Evolutionary conservation across 2,797 vertebrate species (phyloP).

Genomic region (Borostomias antarcticus): DNA sequence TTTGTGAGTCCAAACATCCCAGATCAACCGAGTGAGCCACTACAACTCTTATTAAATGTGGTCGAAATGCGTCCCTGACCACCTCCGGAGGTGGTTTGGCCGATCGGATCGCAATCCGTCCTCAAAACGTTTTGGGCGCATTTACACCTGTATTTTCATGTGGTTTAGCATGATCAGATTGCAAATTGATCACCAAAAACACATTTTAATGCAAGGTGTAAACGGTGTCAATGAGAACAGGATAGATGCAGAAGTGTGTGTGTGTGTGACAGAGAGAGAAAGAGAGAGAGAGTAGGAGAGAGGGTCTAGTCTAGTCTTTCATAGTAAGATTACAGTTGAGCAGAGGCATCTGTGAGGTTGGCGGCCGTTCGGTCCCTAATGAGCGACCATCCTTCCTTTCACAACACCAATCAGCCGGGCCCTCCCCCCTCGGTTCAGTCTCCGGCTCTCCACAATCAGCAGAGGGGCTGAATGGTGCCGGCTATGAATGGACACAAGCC

Average conservation of each 20-base stretch:
- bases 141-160: too few species aligned
- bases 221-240: background rate
- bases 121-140: too few species aligned
- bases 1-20: too few species aligned
- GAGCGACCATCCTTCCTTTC: conserved; percentile 55
- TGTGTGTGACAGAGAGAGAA: background rate
- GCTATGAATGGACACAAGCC: conserved; percentile 54
- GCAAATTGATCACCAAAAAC: too few species aligned
- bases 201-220: too few species aligned
- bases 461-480: conserved; percentile 39
- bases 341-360: conserved; percentile 59
- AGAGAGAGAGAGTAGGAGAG: background rate
- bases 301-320: background rate
- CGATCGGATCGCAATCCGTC: too few species aligned
- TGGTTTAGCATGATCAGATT: too few species aligned
- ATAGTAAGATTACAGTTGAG: conserved; percentile 43
- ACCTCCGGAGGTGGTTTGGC: too few species aligned
- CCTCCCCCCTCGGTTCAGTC: conserved; percentile 27
- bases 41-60: too few species aligned
- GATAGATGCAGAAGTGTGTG: too few species aligned
- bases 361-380: conserved; percentile 64
- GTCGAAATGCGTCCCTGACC: too few species aligned
- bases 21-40: too few species aligned
- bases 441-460: conserved; percentile 60
- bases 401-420: conserved; percentile 2